Conservation (phyloP, 2,888 invertebrate species). For the Sabellastarte sp. region DNA sequence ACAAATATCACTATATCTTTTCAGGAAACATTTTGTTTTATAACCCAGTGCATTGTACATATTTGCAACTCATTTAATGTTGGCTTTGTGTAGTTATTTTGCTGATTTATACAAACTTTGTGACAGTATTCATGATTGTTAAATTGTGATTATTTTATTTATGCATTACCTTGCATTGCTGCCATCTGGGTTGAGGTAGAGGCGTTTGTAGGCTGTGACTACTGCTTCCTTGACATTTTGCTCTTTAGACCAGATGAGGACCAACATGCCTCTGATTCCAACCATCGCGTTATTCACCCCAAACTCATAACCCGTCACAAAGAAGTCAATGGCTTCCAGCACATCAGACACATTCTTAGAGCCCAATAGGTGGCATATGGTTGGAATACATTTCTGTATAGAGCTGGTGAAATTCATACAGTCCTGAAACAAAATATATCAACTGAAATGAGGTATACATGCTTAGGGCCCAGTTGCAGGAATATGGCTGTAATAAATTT, state of each 20-base stretch:
- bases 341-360: slow-evolving; percentile 71
- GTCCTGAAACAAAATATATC: too few relatives aligned
- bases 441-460: too few relatives aligned
- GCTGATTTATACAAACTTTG: too few relatives aligned
- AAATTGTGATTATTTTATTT: neutral
- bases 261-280: slow-evolving; percentile 68
- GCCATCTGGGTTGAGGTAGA: slow-evolving; percentile 63
- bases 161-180: slow-evolving; percentile 37
- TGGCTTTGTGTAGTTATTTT: neutral
- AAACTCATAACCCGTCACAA: slow-evolving; percentile 70
- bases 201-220: slow-evolving; percentile 73
- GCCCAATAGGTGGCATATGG: slow-evolving; percentile 72
- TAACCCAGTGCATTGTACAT: too few relatives aligned
- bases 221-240: slow-evolving; percentile 71
- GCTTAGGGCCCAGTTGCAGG: too few relatives aligned
- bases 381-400: slow-evolving; percentile 65
- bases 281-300: slow-evolving; percentile 26
- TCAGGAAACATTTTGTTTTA: too few relatives aligned
- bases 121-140: neutral
- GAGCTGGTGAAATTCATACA: slow-evolving; percentile 63
- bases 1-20: too few relatives aligned
- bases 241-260: slow-evolving; percentile 79
- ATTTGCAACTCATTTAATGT: too few relatives aligned
- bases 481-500: too few relatives aligned
- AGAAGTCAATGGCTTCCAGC: slow-evolving; percentile 84